Evolutionary conservation across 1,140 invertebrate genomes (phyloP).

Genomic region (Drosophila tani): DNA sequence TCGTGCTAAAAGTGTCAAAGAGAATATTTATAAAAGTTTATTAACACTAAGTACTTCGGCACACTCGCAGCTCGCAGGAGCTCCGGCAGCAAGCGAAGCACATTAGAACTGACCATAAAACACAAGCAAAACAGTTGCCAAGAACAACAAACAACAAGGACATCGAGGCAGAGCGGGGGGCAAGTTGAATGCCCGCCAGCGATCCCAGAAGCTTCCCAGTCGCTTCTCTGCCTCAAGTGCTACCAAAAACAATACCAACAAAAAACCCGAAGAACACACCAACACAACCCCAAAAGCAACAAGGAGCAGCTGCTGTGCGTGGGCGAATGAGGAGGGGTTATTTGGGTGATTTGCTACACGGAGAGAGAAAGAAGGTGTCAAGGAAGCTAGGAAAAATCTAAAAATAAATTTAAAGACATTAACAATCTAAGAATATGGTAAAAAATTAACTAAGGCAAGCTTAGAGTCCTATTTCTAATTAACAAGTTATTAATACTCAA

Average conservation of each 20-base stretch:
- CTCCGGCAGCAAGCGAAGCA: constrained; percentile 26
- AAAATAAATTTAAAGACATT: not conserved
- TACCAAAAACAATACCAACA: constrained; percentile 46
- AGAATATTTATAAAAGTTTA: constrained; percentile 84
- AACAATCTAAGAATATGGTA: too few relatives aligned
- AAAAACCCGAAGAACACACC: constrained; percentile 17
- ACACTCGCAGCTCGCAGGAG: constrained; percentile 33
- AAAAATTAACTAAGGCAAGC: not conserved
- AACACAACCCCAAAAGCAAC: constrained; percentile 30
- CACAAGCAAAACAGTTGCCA: constrained; percentile 80
- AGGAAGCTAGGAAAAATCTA: not conserved
- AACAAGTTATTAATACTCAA: too few relatives aligned
- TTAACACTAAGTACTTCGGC: constrained; percentile 78
- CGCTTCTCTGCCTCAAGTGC: constrained; percentile 53
- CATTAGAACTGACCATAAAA: constrained; percentile 83
- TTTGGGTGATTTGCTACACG: not conserved
- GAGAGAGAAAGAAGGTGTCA: not conserved
- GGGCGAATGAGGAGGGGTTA: constrained; percentile 3
- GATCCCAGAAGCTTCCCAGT: constrained; percentile 52
- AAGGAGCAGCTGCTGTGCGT: constrained; percentile 24
- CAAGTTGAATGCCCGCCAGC: constrained; percentile 72
- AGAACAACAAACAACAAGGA: constrained; percentile 61
- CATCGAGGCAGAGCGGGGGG: constrained; percentile 18
- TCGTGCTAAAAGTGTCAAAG: constrained; percentile 83
- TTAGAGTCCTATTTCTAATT: not conserved